phyloP scores from a whole-genome alignment of 2,797 vertebrate species.

The Phataginus tetradactyla region DNA sequence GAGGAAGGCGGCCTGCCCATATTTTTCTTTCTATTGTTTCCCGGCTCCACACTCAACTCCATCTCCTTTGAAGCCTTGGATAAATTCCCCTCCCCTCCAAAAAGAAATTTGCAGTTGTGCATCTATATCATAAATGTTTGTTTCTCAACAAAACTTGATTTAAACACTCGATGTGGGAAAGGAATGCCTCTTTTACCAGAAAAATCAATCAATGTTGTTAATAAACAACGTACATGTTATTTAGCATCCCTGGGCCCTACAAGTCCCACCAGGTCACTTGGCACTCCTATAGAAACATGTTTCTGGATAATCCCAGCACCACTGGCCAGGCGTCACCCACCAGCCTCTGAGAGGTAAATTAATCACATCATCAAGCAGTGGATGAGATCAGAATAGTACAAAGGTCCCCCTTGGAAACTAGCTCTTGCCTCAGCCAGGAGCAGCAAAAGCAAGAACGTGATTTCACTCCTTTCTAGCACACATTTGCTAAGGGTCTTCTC shows the following conservation, averaged over 20 bases:
- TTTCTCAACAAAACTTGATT: slow-evolving; percentile 34
- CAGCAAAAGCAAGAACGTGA: neutral
- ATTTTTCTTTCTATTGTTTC: neutral
- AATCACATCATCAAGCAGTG: neutral
- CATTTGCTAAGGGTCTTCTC: neutral
- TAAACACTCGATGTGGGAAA: slow-evolving; percentile 22
- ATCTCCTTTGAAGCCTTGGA: neutral
- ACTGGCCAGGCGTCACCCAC: neutral
- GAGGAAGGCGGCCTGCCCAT: neutral
- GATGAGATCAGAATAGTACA: neutral
- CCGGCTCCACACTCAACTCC: neutral
- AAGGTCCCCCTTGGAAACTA: neutral
- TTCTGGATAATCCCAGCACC: neutral
- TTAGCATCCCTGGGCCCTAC: neutral
- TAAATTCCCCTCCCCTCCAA: neutral
- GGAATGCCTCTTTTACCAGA: slow-evolving; percentile 14
- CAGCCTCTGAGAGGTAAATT: neutral
- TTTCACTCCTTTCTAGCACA: neutral
- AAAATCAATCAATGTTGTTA: slow-evolving; percentile 1
- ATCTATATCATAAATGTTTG: neutral
- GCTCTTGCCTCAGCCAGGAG: neutral
- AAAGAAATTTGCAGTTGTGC: neutral
- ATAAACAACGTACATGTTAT: neutral
- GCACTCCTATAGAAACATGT: neutral
- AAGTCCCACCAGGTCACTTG: neutral